Evolutionary conservation across 2,888 invertebrate species (phyloP).

Genomic region (Ophion ventricosus): DNA sequence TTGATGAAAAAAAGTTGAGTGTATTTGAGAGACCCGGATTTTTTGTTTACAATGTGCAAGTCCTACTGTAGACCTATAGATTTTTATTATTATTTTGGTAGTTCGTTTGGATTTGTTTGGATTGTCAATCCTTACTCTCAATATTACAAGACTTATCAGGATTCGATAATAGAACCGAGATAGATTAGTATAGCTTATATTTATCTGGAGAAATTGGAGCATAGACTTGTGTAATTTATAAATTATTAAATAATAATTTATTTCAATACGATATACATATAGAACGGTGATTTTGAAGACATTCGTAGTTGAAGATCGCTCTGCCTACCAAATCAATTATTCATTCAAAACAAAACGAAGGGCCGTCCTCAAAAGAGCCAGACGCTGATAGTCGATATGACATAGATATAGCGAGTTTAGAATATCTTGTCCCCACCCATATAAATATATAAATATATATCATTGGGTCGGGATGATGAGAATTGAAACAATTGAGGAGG

Average conservation of each 20-base stretch:
- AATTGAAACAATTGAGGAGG: slow-evolving; percentile 41
- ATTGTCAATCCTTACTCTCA: background rate
- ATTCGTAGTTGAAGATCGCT: background rate
- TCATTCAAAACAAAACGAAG: background rate
- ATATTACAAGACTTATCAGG: background rate
- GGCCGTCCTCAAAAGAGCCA: background rate
- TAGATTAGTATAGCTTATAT: background rate
- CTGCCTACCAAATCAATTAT: background rate
- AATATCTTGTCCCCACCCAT: background rate
- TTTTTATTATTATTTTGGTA: too few relatives aligned
- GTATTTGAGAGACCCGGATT: too few relatives aligned
- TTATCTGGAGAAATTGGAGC: background rate
- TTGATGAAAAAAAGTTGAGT: background rate
- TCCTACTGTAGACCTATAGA: too few relatives aligned
- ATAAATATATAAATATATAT: slow-evolving; percentile 12
- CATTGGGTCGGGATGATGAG: slow-evolving; percentile 26
- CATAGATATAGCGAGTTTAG: background rate
- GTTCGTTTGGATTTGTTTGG: too few relatives aligned
- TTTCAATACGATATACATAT: background rate
- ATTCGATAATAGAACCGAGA: too few relatives aligned
- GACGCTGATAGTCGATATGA: background rate
- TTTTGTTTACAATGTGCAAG: too few relatives aligned
- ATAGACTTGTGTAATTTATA: background rate
- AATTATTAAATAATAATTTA: background rate
- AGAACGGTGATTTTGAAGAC: background rate